Base-by-base conservation (phyloP, 2,888 invertebrate genomes). In the Drosophila suboccidentalis region DNA sequence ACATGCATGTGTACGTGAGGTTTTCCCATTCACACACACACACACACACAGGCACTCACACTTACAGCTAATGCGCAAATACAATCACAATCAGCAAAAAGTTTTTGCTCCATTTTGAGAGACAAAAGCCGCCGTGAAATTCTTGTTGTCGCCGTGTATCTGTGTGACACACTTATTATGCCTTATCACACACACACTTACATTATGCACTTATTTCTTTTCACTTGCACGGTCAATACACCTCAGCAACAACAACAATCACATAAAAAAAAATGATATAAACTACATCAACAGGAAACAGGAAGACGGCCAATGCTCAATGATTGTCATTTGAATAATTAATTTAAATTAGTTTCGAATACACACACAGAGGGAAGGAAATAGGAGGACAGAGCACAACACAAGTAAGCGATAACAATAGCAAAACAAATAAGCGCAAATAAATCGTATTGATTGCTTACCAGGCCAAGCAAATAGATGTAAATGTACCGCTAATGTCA, bases 391-490 rank as follows among this genome's bases (percentile, higher is more conserved):
- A n/a, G n/a, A n/a, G n/a, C n/a, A n/a, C n/a, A n/a, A n/a, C n/a
- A 15, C n/a, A 49, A 34, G 8, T 36, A 34, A 51, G 17, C n/a
- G 8, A 38, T 63, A 60, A 53, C 38, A 71, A 51, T 22, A 36
- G 53, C 60, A 41, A 70, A 75, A 41, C 53, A 77, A 75, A 75
- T 44, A 72, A 77, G 51, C 46, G 49, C 55, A 75, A 75, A 60
- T 62, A 70, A 70, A 62, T 41, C 59, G 49, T 83, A 84, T 87
- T 83, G 85, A 83, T 84, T 84, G 76, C 85, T 83, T 77, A 87
- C 82, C 44, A 46, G 84, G 84, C 78, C 44, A 46, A 53, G 60
- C 66, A 67, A 77, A 67, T 71, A 82, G 74, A 66, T 71, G 46
- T 26, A 26, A 46, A 46, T 50, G 62, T 83, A 82, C 84, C 84